Base-by-base conservation (phyloP, 2,113 vertebrate genomes). In the Nipponia nippon region DNA sequence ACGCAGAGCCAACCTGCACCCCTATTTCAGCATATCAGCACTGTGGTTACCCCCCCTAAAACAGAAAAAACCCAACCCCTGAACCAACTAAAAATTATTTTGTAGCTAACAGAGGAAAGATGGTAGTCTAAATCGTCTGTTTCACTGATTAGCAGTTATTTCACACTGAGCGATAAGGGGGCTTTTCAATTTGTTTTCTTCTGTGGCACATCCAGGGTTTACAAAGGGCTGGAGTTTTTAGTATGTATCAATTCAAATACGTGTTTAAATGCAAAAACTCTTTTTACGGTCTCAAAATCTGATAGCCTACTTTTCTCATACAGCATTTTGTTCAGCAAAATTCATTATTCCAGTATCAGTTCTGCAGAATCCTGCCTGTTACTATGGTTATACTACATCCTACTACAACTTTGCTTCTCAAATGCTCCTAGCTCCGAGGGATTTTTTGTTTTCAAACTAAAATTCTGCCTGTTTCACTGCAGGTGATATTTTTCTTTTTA, bases 321-420 rank as follows among this genome's bases (percentile, higher is more conserved):
- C 38, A 21, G 58, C 47, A 3, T n/a, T 49, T 55, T 67, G 6
- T 9, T 7, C 91, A 88, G 83, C 52, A 63, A 59, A 92, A 92
- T 42, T 47, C 93, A 83, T 95, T 36, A 87, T 86, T 69, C 58
- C 40, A 7, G 13, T 34, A 47, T 66, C 69, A 46, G 81, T 30
- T 66, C 14, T 69, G 67, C 89, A 72, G 69, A 34, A 78, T 34
- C 80, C 69, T 67, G 70, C 42, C 47, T 0, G 26, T 94, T 93
- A 62, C 88, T 94, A 44, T 76, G 88, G 70, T 88, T 97, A 65
- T 92, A 10, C 70, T 4, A n/a, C 63, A 84, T 36, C 69, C 72
- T n/a, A 11, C 69, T 36, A 55, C 70, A 75, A 50, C 42, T 82
- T 67, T 38, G 65, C 70, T 87, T 79, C 84, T 26, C 46, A 75